Percentiles rank a stretch among this genome's conserved stretches.
These are phyloP conservation scores for Plebejus melissa DNA, from an alignment of 2,888 invertebrate genomes.

Conservation along the genomic window DNA sequence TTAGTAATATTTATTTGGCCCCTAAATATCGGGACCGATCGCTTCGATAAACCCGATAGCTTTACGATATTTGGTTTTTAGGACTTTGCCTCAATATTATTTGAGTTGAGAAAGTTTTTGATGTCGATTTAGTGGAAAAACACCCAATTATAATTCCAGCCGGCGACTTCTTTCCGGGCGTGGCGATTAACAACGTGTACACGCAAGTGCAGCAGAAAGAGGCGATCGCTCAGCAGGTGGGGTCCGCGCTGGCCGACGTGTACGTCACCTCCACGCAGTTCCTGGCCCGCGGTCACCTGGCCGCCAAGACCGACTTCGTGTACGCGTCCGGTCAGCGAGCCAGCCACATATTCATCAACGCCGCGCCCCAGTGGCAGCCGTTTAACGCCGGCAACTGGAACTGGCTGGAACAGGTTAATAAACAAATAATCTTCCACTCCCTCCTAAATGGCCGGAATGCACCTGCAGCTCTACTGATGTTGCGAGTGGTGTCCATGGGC, in stretches of 20 bases:
- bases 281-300: conserved; percentile 74
- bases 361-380: conserved; percentile 80
- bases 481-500: too few species aligned
- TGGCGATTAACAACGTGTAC: conserved; percentile 57
- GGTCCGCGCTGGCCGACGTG: conserved; percentile 54
- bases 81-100: neutral
- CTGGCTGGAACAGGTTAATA: conserved; percentile 50
- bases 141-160: conserved; percentile 45
- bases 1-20: neutral
- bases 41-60: neutral
- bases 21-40: neutral
- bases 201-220: conserved; percentile 59
- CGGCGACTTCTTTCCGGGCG: conserved; percentile 71
- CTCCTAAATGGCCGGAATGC: too few species aligned
- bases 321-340: conserved; percentile 71
- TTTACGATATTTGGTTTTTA: neutral
- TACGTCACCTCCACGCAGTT: conserved; percentile 68
- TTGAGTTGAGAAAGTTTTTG: neutral
- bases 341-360: conserved; percentile 79
- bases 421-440: neutral
- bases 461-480: too few species aligned
- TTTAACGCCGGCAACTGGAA: conserved; percentile 76
- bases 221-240: conserved; percentile 51
- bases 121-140: neutral
- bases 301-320: conserved; percentile 76